Percentiles rank a stretch among this genome's conserved stretches.
Conservation (phyloP, 2,797 vertebrate genomes). For the Lepus oiostolus region DNA sequence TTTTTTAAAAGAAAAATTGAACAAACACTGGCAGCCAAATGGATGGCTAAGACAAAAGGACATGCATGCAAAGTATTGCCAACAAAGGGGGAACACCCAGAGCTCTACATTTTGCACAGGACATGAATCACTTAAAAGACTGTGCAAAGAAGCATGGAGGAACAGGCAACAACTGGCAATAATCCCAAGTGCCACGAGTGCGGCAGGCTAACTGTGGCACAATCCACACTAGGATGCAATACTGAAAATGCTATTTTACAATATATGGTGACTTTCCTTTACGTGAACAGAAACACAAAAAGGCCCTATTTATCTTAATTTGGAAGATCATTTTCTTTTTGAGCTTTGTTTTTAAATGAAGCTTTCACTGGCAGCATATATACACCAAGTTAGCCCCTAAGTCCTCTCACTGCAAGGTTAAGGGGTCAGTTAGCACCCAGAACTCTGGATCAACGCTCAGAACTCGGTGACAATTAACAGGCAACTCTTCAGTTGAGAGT, state of each 20-base stretch:
- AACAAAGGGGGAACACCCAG: background rate
- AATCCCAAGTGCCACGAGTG: conserved; percentile 9
- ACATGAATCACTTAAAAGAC: conserved; percentile 28
- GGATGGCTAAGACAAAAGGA: conserved; percentile 32
- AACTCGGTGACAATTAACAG: background rate
- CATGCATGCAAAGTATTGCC: background rate
- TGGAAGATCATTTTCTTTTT: background rate
- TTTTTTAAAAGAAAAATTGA: no score
- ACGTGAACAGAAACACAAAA: background rate
- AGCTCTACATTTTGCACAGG: background rate
- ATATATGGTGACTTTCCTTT: background rate
- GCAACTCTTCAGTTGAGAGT: background rate
- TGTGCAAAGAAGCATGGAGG: background rate
- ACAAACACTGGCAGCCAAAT: background rate
- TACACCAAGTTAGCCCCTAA: background rate
- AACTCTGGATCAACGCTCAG: background rate
- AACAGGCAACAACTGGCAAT: background rate
- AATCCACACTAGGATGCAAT: background rate
- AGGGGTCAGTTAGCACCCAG: background rate
- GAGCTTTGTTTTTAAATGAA: background rate
- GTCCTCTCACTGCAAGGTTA: background rate
- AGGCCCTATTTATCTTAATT: background rate
- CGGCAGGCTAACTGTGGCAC: background rate
- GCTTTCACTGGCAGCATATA: background rate
- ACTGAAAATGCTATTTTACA: background rate